These are phyloP conservation scores for Meriones unguiculatus DNA, from an alignment of 2,113 vertebrate genomes.

Conservation along the genomic window DNA sequence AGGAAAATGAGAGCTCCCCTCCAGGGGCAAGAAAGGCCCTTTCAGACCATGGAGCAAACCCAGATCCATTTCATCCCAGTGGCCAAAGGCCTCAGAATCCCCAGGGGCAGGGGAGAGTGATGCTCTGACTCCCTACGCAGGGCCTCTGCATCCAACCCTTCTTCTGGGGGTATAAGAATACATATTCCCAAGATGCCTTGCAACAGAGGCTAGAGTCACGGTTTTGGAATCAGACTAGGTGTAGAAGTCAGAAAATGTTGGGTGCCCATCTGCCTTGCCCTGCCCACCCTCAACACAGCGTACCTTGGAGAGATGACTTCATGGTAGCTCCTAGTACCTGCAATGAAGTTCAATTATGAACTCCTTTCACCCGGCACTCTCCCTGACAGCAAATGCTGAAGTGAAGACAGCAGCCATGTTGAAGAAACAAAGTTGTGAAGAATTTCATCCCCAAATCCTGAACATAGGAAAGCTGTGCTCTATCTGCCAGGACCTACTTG, in stretches of 20 bases:
- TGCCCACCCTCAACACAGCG: neutral
- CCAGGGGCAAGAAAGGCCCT: neutral
- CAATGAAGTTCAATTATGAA: neutral
- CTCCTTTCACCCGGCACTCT: neutral
- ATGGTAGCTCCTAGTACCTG: neutral
- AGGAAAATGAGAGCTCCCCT: neutral
- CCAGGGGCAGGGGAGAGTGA: accelerated
- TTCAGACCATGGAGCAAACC: neutral
- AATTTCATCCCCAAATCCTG: neutral
- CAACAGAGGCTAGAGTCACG: neutral
- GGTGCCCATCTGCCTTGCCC: neutral
- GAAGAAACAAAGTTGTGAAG: neutral
- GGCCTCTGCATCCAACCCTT: neutral
- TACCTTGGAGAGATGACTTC: neutral
- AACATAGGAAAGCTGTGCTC: neutral
- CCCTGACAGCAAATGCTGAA: neutral
- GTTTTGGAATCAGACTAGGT: neutral
- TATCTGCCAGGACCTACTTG: accelerated
- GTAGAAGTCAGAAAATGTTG: neutral
- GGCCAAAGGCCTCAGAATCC: neutral
- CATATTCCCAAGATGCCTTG: neutral
- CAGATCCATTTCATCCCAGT: neutral
- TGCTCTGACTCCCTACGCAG: neutral
- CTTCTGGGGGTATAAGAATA: neutral
- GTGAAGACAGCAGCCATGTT: too few relatives aligned